phyloP scores from a whole-genome alignment of 2,113 vertebrate genomes.

The Sitta europaea region DNA sequence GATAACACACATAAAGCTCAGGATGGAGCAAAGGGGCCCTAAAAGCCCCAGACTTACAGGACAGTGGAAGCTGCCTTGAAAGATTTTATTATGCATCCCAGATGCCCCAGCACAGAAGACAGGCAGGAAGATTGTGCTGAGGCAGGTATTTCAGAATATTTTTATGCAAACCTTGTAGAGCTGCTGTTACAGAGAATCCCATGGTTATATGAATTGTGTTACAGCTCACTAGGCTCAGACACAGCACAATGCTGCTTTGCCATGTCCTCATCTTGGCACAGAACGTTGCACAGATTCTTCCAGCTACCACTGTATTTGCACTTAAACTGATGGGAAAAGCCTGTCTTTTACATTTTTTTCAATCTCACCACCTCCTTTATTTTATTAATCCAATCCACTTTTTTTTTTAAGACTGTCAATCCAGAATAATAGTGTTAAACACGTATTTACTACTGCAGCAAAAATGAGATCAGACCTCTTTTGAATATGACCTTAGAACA shows the following conservation, averaged over 20 bases:
- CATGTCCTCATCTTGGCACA: background rate
- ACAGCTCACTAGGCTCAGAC: background rate
- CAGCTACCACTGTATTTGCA: background rate
- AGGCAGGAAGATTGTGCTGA: background rate
- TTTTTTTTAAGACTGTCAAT: background rate
- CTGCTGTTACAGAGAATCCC: background rate
- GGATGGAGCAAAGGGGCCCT: background rate
- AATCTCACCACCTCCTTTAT: background rate
- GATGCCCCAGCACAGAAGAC: background rate
- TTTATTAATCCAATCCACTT: background rate
- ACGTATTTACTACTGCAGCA: background rate
- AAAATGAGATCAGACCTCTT: background rate
- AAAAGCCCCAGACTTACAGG: background rate
- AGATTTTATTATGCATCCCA: background rate
- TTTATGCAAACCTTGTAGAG: background rate
- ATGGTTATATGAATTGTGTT: background rate
- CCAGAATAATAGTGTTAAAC: background rate
- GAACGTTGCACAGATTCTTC: background rate
- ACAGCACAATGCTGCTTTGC: background rate
- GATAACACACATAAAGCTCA: background rate
- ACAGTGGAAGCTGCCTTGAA: background rate
- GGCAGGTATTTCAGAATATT: background rate
- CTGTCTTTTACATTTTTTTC: background rate
- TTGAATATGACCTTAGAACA: background rate
- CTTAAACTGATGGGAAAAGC: background rate